Evolutionary conservation across 2,888 invertebrate species (phyloP).

Genomic region (Heteromyza rotundicornis): DNA sequence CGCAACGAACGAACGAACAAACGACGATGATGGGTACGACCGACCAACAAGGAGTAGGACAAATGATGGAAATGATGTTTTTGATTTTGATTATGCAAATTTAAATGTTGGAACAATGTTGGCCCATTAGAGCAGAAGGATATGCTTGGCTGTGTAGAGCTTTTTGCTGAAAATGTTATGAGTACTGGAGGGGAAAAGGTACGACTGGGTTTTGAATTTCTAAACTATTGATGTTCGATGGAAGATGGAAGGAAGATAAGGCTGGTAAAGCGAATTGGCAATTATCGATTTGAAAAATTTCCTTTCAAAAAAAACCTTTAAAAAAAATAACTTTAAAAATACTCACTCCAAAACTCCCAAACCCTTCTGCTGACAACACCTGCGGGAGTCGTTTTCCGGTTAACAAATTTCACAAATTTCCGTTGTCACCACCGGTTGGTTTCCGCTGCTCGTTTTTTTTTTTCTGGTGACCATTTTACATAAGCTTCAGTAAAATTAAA

Average conservation of each 20-base stretch:
- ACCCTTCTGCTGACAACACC: conserved; percentile 20
- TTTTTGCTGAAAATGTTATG: too few relatives aligned
- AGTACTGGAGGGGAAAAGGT: too few relatives aligned
- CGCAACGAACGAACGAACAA: too few relatives aligned
- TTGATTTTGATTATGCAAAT: conserved; percentile 58
- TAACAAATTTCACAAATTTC: conserved; percentile 27
- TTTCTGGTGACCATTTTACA: not conserved
- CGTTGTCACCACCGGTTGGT: conserved; percentile 20
- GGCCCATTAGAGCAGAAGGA: conserved; percentile 43
- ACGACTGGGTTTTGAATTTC: too few relatives aligned
- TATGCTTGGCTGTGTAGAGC: conserved; percentile 18
- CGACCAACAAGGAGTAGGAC: conserved; percentile 25
- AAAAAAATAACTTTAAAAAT: too few relatives aligned
- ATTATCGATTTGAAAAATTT: too few relatives aligned
- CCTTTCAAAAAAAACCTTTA: too few relatives aligned
- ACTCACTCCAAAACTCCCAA: too few relatives aligned
- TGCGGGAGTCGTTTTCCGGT: conserved; percentile 29
- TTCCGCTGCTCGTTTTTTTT: conserved; percentile 1
- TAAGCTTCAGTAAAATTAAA: too few relatives aligned
- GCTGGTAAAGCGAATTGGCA: too few relatives aligned
- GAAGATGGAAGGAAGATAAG: too few relatives aligned
- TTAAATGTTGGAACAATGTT: conserved; percentile 57
- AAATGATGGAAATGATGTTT: conserved; percentile 47
- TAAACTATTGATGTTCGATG: too few relatives aligned
- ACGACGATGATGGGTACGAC: not conserved